These are phyloP conservation scores for Ctenopoma kingsleyae DNA, from an alignment of 2,797 vertebrate species.

Conservation along the genomic window DNA sequence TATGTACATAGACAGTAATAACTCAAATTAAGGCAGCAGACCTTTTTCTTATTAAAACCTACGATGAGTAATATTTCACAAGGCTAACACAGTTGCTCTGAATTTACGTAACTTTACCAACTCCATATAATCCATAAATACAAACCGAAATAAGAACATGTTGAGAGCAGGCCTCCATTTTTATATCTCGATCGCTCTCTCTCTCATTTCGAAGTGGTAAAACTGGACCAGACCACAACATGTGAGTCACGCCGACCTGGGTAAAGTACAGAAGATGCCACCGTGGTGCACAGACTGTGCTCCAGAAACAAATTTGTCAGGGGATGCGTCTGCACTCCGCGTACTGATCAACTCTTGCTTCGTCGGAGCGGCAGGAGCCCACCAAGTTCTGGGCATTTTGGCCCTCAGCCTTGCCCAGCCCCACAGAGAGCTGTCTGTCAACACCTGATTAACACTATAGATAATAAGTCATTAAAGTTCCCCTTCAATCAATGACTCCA, in stretches of 20 bases:
- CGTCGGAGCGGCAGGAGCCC: conserved; percentile 51
- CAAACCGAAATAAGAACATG: conserved; percentile 56
- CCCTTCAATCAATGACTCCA: conserved; percentile 82
- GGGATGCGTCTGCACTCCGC: conserved; percentile 1
- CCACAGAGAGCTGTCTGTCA: conserved; percentile 74
- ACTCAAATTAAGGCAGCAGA: conserved; percentile 29
- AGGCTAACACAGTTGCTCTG: conserved; percentile 48
- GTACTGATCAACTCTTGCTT: conserved; percentile 46
- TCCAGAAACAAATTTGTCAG: conserved; percentile 40
- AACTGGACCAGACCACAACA: conserved; percentile 51
- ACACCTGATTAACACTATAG: conserved; percentile 85
- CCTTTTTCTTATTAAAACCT: conserved; percentile 44
- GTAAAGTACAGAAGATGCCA: conserved; percentile 53
- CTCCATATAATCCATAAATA: conserved; percentile 56
- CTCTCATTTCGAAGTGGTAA: conserved; percentile 58
- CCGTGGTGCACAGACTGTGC: conserved; percentile 35
- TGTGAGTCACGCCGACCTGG: conserved; percentile 58
- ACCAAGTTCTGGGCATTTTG: conserved; percentile 57
- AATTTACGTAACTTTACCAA: conserved; percentile 61
- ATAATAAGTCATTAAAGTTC: conserved; percentile 86
- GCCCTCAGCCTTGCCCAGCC: conserved; percentile 58
- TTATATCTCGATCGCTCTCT: conserved; percentile 39
- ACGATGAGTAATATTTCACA: conserved; percentile 50
- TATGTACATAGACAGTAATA: conserved; percentile 25
- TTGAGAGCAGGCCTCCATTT: conserved; percentile 29